Evolutionary conservation across 2,113 vertebrate species (phyloP).

Genomic region (Pedetes capensis): DNA sequence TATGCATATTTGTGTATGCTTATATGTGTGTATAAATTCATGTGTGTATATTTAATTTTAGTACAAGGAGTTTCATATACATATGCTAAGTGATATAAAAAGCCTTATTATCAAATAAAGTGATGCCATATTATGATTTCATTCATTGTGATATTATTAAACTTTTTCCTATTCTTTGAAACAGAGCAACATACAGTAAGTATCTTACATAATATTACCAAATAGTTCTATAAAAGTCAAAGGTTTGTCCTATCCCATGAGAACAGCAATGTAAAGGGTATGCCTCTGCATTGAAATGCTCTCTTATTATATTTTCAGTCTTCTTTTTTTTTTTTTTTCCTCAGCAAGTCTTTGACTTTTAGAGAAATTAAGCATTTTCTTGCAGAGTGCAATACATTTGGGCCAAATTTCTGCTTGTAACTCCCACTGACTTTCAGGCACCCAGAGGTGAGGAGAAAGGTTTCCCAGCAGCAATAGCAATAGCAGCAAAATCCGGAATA

Average conservation of each 20-base stretch:
- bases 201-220: background rate
- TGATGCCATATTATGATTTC: background rate
- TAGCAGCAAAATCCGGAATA: conserved; percentile 42
- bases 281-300: background rate
- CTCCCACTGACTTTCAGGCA: background rate
- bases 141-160: background rate
- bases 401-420: conserved; percentile 15
- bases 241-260: background rate
- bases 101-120: background rate
- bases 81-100: background rate
- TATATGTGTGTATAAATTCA: background rate
- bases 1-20: background rate
- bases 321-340: background rate
- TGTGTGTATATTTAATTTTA: conserved; percentile 1
- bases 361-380: conserved; percentile 43
- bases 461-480: background rate
- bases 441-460: background rate
- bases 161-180: background rate
- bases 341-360: background rate
- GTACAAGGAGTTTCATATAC: background rate
- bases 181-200: background rate
- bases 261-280: background rate
- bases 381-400: conserved; percentile 34
- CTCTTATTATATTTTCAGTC: background rate
- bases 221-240: background rate